Evolutionary conservation across 2,888 invertebrate genomes (phyloP).

Genomic region (Calameuta pallipes): DNA sequence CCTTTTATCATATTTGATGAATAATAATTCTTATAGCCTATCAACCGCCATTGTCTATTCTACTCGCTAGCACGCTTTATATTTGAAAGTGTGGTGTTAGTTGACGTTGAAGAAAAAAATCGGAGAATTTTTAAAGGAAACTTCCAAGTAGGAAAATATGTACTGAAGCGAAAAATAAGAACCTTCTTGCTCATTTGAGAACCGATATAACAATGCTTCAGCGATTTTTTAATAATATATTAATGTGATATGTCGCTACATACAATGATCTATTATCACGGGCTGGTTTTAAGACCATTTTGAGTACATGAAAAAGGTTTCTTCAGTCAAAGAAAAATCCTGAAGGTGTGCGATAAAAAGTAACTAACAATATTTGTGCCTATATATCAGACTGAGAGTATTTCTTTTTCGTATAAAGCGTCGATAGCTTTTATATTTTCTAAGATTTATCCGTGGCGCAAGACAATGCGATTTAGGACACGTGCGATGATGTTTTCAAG

Average conservation of each 20-base stretch:
- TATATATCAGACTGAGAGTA: neutral
- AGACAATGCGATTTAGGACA: neutral
- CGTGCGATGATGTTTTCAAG: neutral
- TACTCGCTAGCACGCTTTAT: neutral
- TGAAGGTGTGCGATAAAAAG: neutral
- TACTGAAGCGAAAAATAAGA: neutral
- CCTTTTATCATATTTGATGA: neutral
- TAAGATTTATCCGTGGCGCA: neutral
- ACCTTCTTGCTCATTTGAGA: neutral
- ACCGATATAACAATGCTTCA: neutral
- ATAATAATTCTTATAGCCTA: neutral
- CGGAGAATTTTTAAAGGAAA: neutral
- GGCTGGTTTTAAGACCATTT: neutral
- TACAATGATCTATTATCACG: neutral
- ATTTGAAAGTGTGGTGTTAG: neutral
- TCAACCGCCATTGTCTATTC: neutral
- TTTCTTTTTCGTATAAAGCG: neutral
- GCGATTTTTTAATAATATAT: neutral
- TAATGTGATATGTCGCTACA: neutral
- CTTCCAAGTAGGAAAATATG: neutral
- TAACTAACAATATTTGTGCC: neutral
- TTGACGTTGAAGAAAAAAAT: neutral
- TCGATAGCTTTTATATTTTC: neutral
- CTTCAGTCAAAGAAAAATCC: neutral
- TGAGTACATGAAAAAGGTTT: neutral